Percentiles rank a stretch among this genome's conserved stretches.
Evolutionary conservation across 2,113 vertebrate species (phyloP).

Genomic region (Brachyistius frenatus): DNA sequence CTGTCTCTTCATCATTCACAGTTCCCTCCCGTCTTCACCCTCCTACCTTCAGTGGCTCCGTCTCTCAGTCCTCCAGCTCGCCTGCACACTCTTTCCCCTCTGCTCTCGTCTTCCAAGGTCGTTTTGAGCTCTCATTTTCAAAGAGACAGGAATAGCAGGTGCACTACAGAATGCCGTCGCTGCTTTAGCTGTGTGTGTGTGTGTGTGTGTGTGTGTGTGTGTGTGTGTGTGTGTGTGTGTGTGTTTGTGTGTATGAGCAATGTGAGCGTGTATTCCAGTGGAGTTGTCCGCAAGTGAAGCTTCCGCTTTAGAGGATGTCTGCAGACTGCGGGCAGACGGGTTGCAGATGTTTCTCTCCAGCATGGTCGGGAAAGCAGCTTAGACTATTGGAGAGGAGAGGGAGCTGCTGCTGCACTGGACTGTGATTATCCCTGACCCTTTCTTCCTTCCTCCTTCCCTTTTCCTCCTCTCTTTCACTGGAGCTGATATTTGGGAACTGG

Average conservation of each 20-base stretch:
- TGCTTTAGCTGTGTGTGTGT: conserved; percentile 26
- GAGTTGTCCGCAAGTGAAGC: conserved; percentile 46
- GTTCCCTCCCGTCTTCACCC: conserved; percentile 20
- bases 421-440: conserved; percentile 58
- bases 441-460: conserved; percentile 3
- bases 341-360: conserved; percentile 69
- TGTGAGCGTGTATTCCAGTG: conserved; percentile 53
- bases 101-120: conserved; percentile 69
- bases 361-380: conserved; percentile 66
- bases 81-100: conserved; percentile 29
- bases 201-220: neutral
- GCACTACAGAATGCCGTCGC: conserved; percentile 66
- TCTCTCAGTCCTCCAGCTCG: conserved; percentile 27
- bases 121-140: conserved; percentile 48
- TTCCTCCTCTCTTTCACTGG: conserved; percentile 43
- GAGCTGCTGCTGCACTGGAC: conserved; percentile 45
- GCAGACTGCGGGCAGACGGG: conserved; percentile 44
- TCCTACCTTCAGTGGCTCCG: conserved; percentile 40
- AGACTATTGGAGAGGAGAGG: conserved; percentile 51
- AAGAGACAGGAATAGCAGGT: conserved; percentile 72
- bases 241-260: conserved; percentile 16
- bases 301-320: conserved; percentile 66
- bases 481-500: conserved; percentile 46
- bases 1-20: conserved; percentile 12
- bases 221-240: neutral